A percentile compares a stretch with the other conserved stretches of the same genome.
Evolutionary conservation across 2,113 vertebrate species (phyloP).

Genomic region (Pandion haliaetus): DNA sequence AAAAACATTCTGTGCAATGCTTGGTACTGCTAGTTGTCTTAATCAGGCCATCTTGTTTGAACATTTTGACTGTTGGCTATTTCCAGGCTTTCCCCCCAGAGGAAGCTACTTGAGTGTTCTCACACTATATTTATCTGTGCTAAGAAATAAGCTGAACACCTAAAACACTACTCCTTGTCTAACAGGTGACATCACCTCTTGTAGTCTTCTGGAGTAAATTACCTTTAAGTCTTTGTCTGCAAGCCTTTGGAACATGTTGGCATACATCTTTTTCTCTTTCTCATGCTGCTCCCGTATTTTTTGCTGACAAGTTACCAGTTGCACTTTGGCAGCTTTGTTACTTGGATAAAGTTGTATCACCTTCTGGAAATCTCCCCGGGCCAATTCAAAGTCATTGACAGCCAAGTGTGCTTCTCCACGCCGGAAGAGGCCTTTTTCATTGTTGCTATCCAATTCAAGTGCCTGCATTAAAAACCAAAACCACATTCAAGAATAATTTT

Average conservation of each 20-base stretch:
- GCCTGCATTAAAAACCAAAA: conserved; percentile 72
- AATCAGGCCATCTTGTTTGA: too few relatives aligned
- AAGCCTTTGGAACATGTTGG: conserved; percentile 98
- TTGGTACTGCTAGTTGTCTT: not conserved
- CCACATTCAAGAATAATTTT: not conserved
- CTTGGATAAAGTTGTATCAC: conserved; percentile 90
- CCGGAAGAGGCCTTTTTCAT: conserved; percentile 95
- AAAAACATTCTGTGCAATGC: not conserved
- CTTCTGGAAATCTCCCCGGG: conserved; percentile 87
- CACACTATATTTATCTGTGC: too few relatives aligned
- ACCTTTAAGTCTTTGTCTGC: conserved; percentile 90
- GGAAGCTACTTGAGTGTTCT: not conserved
- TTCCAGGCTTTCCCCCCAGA: not conserved
- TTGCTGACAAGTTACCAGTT: conserved; percentile 88
- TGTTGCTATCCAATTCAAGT: conserved; percentile 84
- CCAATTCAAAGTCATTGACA: conserved; percentile 91
- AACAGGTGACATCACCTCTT: not conserved
- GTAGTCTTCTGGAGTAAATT: not conserved
- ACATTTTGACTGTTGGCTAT: not conserved
- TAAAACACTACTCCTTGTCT: not conserved
- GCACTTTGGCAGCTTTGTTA: conserved; percentile 92
- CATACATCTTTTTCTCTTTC: conserved; percentile 93
- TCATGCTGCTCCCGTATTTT: conserved; percentile 90
- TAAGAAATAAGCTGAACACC: not conserved
- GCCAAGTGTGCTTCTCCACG: conserved; percentile 87